These are phyloP conservation scores for Chelonus formosanus DNA, from an alignment of 2,888 invertebrate genomes.

Conservation along the genomic window DNA sequence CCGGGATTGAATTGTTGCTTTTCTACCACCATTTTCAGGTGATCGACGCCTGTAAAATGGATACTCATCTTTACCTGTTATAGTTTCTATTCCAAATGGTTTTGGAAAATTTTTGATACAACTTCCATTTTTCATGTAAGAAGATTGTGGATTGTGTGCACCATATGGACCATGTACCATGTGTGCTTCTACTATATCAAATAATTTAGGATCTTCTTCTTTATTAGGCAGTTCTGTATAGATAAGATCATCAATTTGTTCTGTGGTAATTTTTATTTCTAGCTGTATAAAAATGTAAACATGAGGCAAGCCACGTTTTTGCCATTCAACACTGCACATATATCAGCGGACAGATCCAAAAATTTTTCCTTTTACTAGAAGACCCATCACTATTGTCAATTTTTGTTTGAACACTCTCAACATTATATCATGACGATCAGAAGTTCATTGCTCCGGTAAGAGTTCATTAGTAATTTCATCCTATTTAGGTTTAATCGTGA, in stretches of 20 bases:
- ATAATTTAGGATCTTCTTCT: slow-evolving; percentile 46
- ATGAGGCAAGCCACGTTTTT: slow-evolving; percentile 54
- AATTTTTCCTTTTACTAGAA: slow-evolving; percentile 42
- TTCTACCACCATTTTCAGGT: slow-evolving; percentile 30
- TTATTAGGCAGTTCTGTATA: slow-evolving; percentile 57
- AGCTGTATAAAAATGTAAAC: slow-evolving; percentile 48
- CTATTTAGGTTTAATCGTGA: not conserved
- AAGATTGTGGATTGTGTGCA: slow-evolving; percentile 48
- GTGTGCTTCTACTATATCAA: slow-evolving; percentile 38
- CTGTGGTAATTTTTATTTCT: slow-evolving; percentile 39
- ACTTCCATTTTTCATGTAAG: slow-evolving; percentile 59
- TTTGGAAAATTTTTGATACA: slow-evolving; percentile 58
- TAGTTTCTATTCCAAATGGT: slow-evolving; percentile 46
- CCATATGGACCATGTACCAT: slow-evolving; percentile 60
- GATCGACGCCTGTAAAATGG: slow-evolving; percentile 50
- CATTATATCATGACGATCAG: not conserved
- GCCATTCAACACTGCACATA: slow-evolving; percentile 50
- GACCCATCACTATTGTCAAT: slow-evolving; percentile 23
- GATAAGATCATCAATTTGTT: slow-evolving; percentile 52
- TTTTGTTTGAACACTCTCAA: not conserved
- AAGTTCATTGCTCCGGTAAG: not conserved
- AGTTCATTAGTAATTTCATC: not conserved
- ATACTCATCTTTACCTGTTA: slow-evolving; percentile 51
- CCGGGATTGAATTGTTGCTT: slow-evolving; percentile 27
- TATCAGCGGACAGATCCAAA: slow-evolving; percentile 44